Conservation (phyloP, 2,888 invertebrate genomes). For the Pseudococcus longispinus region DNA sequence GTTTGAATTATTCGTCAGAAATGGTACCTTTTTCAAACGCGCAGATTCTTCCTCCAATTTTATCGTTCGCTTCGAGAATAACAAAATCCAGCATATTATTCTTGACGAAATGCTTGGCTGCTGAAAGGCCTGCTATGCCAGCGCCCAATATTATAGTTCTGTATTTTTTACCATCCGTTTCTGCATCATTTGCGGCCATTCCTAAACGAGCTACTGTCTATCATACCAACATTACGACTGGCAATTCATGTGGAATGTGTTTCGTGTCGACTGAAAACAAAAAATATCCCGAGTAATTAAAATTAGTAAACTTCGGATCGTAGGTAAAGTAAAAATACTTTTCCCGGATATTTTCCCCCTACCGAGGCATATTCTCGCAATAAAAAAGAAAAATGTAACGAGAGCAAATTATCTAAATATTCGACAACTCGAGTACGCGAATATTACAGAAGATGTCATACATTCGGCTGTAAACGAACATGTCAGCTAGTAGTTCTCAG, state of each 20-base stretch:
- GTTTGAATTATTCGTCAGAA: background rate
- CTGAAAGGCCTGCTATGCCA: constrained; percentile 85
- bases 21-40: constrained; percentile 73
- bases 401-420: too few relatives aligned
- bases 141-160: constrained; percentile 84
- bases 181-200: constrained; percentile 62
- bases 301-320: background rate
- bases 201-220: background rate
- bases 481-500: too few relatives aligned
- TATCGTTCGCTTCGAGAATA: constrained; percentile 80
- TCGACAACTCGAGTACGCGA: too few relatives aligned
- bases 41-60: constrained; percentile 83
- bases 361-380: too few relatives aligned
- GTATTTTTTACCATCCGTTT: constrained; percentile 62
- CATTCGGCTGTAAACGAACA: too few relatives aligned
- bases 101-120: constrained; percentile 81
- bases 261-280: background rate
- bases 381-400: too few relatives aligned
- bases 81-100: constrained; percentile 81
- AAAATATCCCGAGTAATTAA: background rate
- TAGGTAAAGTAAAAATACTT: background rate
- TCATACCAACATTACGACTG: background rate
- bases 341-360: too few relatives aligned
- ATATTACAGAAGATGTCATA: too few relatives aligned
- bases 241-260: background rate